A percentile compares a stretch with the other conserved stretches of the same genome.
phyloP scores from a whole-genome alignment of 2,113 vertebrate species.

The Pseudois nayaur region DNA sequence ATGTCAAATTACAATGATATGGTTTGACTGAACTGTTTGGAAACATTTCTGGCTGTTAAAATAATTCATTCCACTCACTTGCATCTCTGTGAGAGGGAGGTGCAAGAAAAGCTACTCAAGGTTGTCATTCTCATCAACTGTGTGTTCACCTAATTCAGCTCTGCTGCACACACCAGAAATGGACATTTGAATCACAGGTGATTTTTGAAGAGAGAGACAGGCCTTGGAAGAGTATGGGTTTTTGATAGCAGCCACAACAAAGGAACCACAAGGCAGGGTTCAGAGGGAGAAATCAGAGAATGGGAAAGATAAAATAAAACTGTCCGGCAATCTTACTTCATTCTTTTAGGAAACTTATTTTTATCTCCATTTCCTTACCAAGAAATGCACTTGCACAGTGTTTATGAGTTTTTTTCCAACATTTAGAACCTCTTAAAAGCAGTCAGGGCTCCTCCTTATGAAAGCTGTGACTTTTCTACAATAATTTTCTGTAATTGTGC shows the following conservation, averaged over 20 bases:
- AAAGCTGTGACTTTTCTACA: constrained; percentile 61
- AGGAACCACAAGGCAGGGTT: not conserved
- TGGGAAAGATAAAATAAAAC: not conserved
- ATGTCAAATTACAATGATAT: not conserved
- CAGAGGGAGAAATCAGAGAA: not conserved
- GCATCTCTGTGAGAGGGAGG: not conserved
- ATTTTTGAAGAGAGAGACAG: not conserved
- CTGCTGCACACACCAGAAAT: not conserved
- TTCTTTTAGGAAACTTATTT: constrained; percentile 28
- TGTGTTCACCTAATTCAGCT: not conserved
- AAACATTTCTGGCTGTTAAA: not conserved
- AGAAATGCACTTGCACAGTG: not conserved
- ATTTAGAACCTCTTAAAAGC: constrained; percentile 41
- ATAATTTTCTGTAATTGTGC: constrained; percentile 66
- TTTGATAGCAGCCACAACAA: not conserved
- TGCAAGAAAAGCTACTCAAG: not conserved
- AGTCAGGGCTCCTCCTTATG: constrained; percentile 13
- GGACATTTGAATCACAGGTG: not conserved
- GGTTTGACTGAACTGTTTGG: not conserved
- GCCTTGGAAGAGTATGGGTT: not conserved
- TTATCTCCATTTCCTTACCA: not conserved
- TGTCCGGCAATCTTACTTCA: not conserved
- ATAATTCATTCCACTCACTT: constrained; percentile 4
- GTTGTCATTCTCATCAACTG: not conserved
- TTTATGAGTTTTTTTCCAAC: not conserved